A percentile compares a stretch with the other conserved stretches of the same genome.
Conservation (phyloP, 2,113 vertebrate species). For the Sardina pilchardus region DNA sequence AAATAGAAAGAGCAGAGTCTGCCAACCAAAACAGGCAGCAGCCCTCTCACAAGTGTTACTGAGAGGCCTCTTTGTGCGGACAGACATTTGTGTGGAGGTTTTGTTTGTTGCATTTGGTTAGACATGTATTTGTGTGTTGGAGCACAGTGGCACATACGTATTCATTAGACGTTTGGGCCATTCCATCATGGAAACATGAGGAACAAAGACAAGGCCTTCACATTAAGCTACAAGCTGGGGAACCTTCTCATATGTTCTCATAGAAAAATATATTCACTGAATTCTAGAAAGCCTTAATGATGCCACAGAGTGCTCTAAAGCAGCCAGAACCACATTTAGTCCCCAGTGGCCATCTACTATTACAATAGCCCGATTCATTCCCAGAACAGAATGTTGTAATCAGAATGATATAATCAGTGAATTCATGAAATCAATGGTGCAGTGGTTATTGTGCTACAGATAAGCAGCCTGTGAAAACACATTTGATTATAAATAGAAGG, state of each 20-base stretch:
- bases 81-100: not conserved
- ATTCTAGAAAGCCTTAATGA: not conserved
- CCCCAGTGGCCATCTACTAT: not conserved
- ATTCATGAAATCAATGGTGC: not conserved
- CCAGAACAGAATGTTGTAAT: not conserved
- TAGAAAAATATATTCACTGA: not conserved
- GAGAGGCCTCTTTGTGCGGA: not conserved
- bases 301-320: not conserved
- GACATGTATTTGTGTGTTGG: not conserved
- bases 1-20: not conserved
- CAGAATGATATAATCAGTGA: not conserved
- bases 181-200: not conserved
- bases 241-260: not conserved
- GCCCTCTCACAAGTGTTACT: not conserved
- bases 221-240: not conserved
- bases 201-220: not conserved
- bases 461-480: not conserved
- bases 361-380: conserved; percentile 11
- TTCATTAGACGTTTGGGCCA: not conserved
- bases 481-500: not conserved
- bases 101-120: not conserved
- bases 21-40: not conserved
- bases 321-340: not conserved
- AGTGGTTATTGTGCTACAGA: not conserved
- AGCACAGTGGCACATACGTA: not conserved